These are phyloP conservation scores for Semotilus atromaculatus DNA, from an alignment of 2,797 vertebrate genomes.

Conservation along the genomic window DNA sequence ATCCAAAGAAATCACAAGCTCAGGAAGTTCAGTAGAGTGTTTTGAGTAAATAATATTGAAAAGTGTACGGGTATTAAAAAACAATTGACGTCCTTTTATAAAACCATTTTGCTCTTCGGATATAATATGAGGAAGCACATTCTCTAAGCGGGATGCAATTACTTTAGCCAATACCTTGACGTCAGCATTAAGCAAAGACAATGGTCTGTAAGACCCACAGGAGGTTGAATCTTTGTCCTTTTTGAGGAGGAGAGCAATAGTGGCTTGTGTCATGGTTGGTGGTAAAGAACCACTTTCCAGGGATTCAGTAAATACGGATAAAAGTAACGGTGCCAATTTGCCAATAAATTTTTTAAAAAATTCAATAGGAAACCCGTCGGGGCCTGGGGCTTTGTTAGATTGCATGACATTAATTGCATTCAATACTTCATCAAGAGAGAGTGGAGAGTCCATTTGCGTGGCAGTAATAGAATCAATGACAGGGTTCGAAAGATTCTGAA, in stretches of 20 bases:
- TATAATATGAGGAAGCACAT: too few relatives aligned
- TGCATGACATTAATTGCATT: constrained; percentile 3
- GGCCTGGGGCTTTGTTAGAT: not conserved
- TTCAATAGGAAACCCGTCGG: constrained; percentile 1
- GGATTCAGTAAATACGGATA: constrained; percentile 12
- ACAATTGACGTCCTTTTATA: constrained; percentile 21
- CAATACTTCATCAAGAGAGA: constrained; percentile 22
- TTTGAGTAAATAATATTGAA: constrained; percentile 5
- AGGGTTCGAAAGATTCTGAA: not conserved
- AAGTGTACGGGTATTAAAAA: constrained; percentile 15
- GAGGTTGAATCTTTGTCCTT: constrained; percentile 7
- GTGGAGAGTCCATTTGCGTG: too few relatives aligned
- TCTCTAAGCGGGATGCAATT: constrained; percentile 12
- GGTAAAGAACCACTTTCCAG: not conserved
- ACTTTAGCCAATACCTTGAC: constrained; percentile 22
- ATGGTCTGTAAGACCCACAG: constrained; percentile 9
- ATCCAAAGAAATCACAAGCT: constrained; percentile 23
- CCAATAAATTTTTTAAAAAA: not conserved
- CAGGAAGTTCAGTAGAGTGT: not conserved
- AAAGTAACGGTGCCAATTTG: constrained; percentile 11
- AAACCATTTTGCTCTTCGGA: constrained; percentile 40
- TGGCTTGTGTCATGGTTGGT: constrained; percentile 15
- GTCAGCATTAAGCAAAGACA: too few relatives aligned
- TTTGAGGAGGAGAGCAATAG: constrained; percentile 12
- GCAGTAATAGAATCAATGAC: not conserved